Evolutionary conservation across 1,140 invertebrate species (phyloP), one percentile per base, ranked within the genome.

Genomic region (Popillia japonica): DNA sequence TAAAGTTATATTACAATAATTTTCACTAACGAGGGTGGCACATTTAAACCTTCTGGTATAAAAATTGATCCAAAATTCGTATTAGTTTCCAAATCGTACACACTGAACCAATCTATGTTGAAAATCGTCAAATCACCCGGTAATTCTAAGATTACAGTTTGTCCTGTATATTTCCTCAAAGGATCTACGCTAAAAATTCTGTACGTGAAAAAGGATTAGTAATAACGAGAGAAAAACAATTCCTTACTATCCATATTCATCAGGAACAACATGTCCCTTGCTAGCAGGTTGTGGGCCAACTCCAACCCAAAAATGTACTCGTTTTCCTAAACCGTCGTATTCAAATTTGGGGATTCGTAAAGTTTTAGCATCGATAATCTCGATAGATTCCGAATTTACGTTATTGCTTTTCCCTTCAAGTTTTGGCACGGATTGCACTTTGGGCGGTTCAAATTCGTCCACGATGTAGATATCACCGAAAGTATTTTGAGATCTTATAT

Each of bases 181-280:
- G 92, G 90, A 84, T 94, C 92, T 77, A 96, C 86, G 84, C 94
- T 96, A 17, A 14, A 74, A 22, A 41, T 3, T 8, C 9, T 34
- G 14, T 34, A 8, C 11, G 20, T 14, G 20, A 68, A 68, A 68
- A 20, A 68, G 20, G 20, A 20, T 23, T 68, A 20, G 8, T 68
- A 22, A 2, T 41, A 41, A 1, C 0, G 61, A 9, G 8, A 27
- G 22, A 9, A 68, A 17, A 41, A 42, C 8, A 17, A 74, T 78
- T 79, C 92, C 95, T 94, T 88, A 97, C 95, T 96, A 97, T 91
- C 96, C 96, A 81, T 93, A 92, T 88, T 98, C 96, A 87, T 98
- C 95, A 2, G 96, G 95, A 78, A 97, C 92, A 89, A 94, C 94
- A 41, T 86, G 89, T 0, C 96, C 96, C 80, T 94, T 93, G 9